Evolutionary conservation across 2,113 vertebrate genomes (phyloP).

Genomic region (Cryptoleucopteryx plumbea): DNA sequence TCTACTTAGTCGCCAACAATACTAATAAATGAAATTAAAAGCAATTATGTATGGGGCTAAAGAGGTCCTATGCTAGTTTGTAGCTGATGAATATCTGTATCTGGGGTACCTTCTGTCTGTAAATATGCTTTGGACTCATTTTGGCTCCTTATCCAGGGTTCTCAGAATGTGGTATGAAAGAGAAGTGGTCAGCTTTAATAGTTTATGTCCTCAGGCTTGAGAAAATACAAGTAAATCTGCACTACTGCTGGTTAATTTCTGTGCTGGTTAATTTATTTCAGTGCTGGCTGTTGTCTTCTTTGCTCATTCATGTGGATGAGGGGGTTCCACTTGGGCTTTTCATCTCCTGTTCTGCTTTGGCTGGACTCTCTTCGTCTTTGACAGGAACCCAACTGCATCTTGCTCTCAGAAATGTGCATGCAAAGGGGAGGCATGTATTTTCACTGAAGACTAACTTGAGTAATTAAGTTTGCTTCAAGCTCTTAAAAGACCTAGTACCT

Average conservation of each 20-base stretch:
- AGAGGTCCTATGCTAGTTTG: not conserved
- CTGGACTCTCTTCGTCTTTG: not conserved
- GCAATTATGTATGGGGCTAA: not conserved
- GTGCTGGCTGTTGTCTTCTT: not conserved
- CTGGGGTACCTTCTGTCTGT: not conserved
- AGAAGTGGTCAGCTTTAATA: not conserved
- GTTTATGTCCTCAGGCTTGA: not conserved
- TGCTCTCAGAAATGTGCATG: accelerated
- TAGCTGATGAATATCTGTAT: not conserved
- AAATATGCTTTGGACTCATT: not conserved
- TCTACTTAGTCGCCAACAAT: not conserved
- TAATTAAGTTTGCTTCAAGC: not conserved
- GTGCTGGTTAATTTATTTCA: not conserved
- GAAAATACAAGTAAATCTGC: not conserved
- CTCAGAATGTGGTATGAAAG: not conserved
- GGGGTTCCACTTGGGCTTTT: not conserved
- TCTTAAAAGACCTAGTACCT: not conserved
- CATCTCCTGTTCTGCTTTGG: not conserved
- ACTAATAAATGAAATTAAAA: not conserved
- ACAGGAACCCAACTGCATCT: not conserved
- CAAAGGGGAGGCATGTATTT: not conserved
- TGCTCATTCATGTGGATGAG: not conserved
- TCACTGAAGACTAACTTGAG: not conserved
- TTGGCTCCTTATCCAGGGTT: not conserved
- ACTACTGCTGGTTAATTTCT: not conserved